These are phyloP conservation scores for Pavo muticus DNA, from an alignment of 2,113 vertebrate genomes.

Conservation along the genomic window DNA sequence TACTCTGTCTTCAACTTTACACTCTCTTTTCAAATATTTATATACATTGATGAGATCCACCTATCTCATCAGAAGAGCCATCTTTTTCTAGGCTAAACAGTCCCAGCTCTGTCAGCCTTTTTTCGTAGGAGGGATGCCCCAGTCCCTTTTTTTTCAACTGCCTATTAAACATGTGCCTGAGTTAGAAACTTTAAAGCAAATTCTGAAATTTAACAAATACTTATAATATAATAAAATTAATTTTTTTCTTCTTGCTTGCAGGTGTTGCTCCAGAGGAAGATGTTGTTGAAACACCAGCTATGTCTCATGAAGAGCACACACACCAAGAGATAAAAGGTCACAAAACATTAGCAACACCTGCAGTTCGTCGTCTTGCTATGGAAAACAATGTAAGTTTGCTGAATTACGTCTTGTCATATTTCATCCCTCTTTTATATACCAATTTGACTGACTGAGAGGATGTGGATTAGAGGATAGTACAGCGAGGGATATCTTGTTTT, in stretches of 20 bases:
- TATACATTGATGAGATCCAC: background rate
- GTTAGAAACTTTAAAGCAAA: background rate
- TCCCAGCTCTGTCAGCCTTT: background rate
- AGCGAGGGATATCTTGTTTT: background rate
- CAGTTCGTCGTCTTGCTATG: constrained; percentile 94
- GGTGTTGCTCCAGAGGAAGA: constrained; percentile 90
- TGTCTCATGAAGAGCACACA: constrained; percentile 94
- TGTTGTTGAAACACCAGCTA: constrained; percentile 93
- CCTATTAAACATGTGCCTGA: background rate
- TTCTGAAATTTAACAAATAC: background rate
- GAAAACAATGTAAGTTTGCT: constrained; percentile 91
- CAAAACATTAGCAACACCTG: constrained; percentile 94
- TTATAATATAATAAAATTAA: background rate
- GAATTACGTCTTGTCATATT: background rate
- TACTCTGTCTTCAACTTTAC: background rate
- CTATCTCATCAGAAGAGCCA: background rate
- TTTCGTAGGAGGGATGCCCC: background rate
- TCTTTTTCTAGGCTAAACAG: background rate
- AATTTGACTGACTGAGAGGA: background rate
- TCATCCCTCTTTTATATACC: background rate
- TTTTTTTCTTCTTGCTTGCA: constrained; percentile 50
- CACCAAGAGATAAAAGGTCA: constrained; percentile 97
- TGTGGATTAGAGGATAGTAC: background rate
- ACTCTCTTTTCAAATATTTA: background rate
- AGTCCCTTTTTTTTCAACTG: background rate